Evolutionary conservation across 2,888 invertebrate genomes (phyloP), one percentile per base, ranked within the genome.

Genomic region (Sarcophaga carnaria): DNA sequence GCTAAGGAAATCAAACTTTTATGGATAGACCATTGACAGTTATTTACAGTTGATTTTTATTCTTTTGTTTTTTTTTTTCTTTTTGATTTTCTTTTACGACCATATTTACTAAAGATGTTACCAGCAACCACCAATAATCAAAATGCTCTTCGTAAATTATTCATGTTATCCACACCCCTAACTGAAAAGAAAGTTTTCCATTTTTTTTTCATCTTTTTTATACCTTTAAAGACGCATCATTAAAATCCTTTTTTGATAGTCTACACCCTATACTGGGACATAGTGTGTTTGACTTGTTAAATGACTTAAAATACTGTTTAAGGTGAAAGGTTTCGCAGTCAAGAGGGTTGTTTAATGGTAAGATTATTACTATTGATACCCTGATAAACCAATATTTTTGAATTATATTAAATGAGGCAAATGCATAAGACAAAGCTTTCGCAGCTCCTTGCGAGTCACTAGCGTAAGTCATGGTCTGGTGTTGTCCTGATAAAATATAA

Each of bases 91-190:
- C 11, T 14, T 72, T 78, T 78, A 14, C 54, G 17, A 54, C 54
- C 12, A 54, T 54, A 72, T 75, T 63, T 69, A 69, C 74, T 63
- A 45, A 75, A 78, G 74, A 78, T 72, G 45, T 74, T 70, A 60
- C 59, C n/a, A 74, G 59, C 74, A 62, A 79, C 69, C 79, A 66
- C 70, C 71, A 72, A 79, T 64, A 70, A 75, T 71, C 70, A 37
- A 47, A 70, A 66, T 2, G 22, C 10, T 54, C 22, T 70, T 75
- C 60, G 10, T 70, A 64, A 80, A 27, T 80, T 84, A 80, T 84
- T 84, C 60, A 84, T 70, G 64, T 60, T 63, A 71, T 3, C 3
- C 27, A 62, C 37, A 54, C 6, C 60, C 62, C 17, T 66, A 17
- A 22, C 14, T 37, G 45, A 45, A 22, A 72, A 62, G 4, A 14